These are phyloP conservation scores for Ailuropoda melanoleuca DNA, from an alignment of 2,113 vertebrate species.

Conservation along the genomic window DNA sequence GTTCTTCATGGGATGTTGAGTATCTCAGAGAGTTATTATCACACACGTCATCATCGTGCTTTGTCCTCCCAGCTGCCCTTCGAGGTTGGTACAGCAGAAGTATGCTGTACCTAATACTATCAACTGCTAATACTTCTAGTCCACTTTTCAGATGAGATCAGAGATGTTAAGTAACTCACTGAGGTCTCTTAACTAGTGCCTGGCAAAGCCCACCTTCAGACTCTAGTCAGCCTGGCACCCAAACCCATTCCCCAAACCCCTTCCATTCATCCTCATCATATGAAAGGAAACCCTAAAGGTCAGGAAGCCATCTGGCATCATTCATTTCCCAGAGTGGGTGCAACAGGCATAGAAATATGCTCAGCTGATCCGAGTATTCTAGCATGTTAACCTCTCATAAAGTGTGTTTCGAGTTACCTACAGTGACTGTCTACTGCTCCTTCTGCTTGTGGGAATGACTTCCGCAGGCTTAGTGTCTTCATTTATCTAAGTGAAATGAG, in stretches of 20 bases:
- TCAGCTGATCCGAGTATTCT: conserved; percentile 24
- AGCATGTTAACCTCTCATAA: conserved; percentile 36
- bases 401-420: conserved; percentile 49
- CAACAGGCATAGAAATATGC: conserved; percentile 11
- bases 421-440: conserved; percentile 46
- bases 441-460: conserved; percentile 21
- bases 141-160: conserved; percentile 31
- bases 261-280: conserved; percentile 33
- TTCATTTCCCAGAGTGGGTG: conserved; percentile 46
- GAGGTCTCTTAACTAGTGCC: conserved; percentile 11
- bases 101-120: not conserved
- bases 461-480: not conserved
- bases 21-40: conserved; percentile 19
- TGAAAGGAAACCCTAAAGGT: conserved; percentile 39
- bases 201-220: conserved; percentile 6
- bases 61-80: not conserved
- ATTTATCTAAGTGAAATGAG: not conserved
- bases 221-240: not conserved
- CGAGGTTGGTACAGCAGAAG: not conserved
- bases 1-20: not conserved
- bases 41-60: not conserved
- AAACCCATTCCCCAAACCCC: not conserved
- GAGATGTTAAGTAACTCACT: conserved; percentile 11
- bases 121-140: conserved; percentile 5
- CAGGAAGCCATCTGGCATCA: conserved; percentile 15